phyloP scores from a whole-genome alignment of 2,113 vertebrate species.

The Tylochromis polylepis region DNA sequence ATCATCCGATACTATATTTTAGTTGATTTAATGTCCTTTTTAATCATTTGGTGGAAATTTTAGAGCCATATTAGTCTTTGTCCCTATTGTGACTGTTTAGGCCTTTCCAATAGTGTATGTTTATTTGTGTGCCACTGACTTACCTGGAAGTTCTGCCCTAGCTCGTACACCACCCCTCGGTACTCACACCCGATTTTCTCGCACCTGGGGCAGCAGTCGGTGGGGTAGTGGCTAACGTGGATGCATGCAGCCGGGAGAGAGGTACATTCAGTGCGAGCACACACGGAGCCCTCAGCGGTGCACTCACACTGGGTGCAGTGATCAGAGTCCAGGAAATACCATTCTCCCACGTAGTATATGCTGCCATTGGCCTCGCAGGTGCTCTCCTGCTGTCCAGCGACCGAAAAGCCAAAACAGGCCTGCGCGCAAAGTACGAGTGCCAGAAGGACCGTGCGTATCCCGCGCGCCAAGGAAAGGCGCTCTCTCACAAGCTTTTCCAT shows the following conservation, averaged over 20 bases:
- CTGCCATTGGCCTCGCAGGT: conserved; percentile 80
- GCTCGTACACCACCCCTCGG: conserved; percentile 77
- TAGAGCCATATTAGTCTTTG: fast-evolving
- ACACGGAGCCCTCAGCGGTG: conserved; percentile 72
- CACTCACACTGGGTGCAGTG: conserved; percentile 83
- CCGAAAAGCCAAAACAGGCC: conserved; percentile 48
- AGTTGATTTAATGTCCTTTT: not conserved
- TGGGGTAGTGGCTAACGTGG: conserved; percentile 83
- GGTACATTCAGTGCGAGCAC: conserved; percentile 77
- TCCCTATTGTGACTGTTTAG: not conserved
- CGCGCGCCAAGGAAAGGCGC: not conserved
- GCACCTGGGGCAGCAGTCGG: conserved; percentile 81
- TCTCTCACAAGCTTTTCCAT: conserved; percentile 2
- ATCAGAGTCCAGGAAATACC: conserved; percentile 81
- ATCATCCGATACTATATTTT: not conserved
- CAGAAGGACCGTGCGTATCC: conserved; percentile 14
- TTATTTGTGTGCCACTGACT: not conserved
- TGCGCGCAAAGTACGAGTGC: conserved; percentile 47
- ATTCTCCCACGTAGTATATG: conserved; percentile 80
- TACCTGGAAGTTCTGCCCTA: conserved; percentile 80
- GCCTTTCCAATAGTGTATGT: not conserved
- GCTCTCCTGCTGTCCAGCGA: conserved; percentile 69
- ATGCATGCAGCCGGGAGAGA: conserved; percentile 79
- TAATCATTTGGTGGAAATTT: not conserved
- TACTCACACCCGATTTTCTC: conserved; percentile 82